A percentile compares a stretch with the other conserved stretches of the same genome.
Evolutionary conservation across 1,140 invertebrate species (phyloP).

Genomic region (Drosophila willistoni): DNA sequence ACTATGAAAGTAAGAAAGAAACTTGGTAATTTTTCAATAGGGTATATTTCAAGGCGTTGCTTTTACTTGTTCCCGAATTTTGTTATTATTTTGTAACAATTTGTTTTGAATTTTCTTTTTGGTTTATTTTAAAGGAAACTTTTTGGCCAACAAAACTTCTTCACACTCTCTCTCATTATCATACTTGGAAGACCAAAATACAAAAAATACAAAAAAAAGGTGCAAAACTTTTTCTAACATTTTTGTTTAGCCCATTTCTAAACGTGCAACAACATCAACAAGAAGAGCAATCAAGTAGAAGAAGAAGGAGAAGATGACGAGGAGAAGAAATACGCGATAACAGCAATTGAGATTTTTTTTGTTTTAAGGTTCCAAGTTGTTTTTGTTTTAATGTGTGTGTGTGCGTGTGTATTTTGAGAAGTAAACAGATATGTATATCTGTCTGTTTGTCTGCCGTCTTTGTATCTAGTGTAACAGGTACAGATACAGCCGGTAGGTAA

Average conservation of each 20-base stretch:
- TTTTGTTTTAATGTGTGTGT: conserved; percentile 10
- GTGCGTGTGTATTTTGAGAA: conserved; percentile 1
- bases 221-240: conserved; percentile 13
- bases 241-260: conserved; percentile 12
- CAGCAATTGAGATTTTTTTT: conserved; percentile 9
- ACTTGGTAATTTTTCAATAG: not conserved
- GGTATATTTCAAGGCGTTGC: not conserved
- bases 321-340: conserved; percentile 1
- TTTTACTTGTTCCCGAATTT: not conserved
- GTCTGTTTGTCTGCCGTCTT: not conserved
- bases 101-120: conserved; percentile 8
- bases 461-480: conserved; percentile 1
- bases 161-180: conserved; percentile 9
- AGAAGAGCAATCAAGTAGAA: conserved; percentile 20
- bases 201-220: conserved; percentile 6
- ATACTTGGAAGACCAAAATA: not conserved
- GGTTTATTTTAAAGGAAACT: conserved; percentile 7
- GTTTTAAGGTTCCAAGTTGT: conserved; percentile 10
- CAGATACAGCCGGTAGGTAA: not conserved
- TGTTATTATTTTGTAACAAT: conserved; percentile 9
- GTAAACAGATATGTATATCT: conserved; percentile 11
- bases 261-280: conserved; percentile 12
- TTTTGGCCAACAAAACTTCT: conserved; percentile 2
- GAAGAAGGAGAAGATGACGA: not conserved
- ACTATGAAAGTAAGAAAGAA: too few relatives aligned